Percentiles rank a stretch among this genome's conserved stretches.
These are phyloP conservation scores for Turritopsis rubra DNA, from an alignment of 30 jellyfish, hydroid and myxozoan species.

Conservation along the genomic window DNA sequence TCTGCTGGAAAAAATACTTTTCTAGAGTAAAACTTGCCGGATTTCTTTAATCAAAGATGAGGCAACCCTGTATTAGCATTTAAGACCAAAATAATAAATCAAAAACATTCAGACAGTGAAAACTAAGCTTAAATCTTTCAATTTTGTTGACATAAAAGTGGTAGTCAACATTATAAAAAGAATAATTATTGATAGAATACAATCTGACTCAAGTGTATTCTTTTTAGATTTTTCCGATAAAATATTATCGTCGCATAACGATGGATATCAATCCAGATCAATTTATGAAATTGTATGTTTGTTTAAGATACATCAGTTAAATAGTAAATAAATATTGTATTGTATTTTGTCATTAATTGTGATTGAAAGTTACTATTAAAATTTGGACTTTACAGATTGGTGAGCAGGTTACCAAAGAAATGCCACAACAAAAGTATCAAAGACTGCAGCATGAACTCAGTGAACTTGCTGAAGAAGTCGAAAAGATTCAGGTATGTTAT, in stretches of 20 bases:
- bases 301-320: background rate
- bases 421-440: constrained; percentile 93
- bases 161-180: background rate
- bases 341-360: too few species aligned
- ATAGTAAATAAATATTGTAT: too few species aligned
- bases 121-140: too few species aligned
- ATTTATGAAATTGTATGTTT: constrained; percentile 85
- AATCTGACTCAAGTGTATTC: background rate
- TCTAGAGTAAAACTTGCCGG: too few species aligned
- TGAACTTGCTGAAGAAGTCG: constrained; percentile 74
- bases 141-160: background rate
- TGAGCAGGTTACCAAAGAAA: constrained; percentile 78
- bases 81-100: too few species aligned
- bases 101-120: too few species aligned
- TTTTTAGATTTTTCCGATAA: constrained; percentile 81
- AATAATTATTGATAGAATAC: too few species aligned
- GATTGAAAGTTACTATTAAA: too few species aligned
- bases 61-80: too few species aligned
- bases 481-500: constrained; percentile 55
- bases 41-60: too few species aligned
- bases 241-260: constrained; percentile 29
- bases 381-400: constrained; percentile 60
- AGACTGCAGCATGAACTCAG: constrained; percentile 80
- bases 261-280: constrained; percentile 82
- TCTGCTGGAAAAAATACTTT: too few species aligned